Conservation (phyloP, 2,113 vertebrate genomes). For the Bolborhynchus lineola region DNA sequence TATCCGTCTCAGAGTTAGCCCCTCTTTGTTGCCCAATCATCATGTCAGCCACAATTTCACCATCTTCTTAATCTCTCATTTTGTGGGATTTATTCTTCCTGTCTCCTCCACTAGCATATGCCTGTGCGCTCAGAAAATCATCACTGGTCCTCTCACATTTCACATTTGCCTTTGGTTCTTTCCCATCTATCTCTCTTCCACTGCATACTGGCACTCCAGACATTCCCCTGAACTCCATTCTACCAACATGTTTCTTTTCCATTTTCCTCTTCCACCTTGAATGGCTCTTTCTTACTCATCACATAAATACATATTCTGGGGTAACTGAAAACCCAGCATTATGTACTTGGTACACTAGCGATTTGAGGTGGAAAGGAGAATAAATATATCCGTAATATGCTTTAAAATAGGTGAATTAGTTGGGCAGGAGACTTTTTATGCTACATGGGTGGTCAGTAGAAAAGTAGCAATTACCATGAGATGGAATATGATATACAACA, state of each 20-base stretch:
- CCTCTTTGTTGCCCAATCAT: not conserved
- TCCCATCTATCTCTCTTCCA: not conserved
- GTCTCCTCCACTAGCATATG: not conserved
- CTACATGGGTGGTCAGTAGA: constrained; percentile 36
- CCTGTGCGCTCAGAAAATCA: not conserved
- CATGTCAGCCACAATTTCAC: not conserved
- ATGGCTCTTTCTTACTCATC: not conserved
- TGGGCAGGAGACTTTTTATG: constrained; percentile 51
- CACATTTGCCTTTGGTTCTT: not conserved
- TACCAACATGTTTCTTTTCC: not conserved
- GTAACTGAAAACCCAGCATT: constrained; percentile 41
- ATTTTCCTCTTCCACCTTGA: constrained; percentile 9
- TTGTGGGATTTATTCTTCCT: not conserved
- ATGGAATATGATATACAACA: constrained; percentile 20
- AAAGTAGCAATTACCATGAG: constrained; percentile 56
- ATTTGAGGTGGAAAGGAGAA: constrained; percentile 26
- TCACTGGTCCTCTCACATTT: not conserved
- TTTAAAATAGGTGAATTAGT: constrained; percentile 60
- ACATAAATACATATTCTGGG: not conserved
- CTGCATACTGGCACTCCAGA: not conserved
- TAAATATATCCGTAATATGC: constrained; percentile 50
- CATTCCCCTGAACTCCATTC: not conserved
- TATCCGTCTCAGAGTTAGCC: not conserved
- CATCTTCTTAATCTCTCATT: not conserved
- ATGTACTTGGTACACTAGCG: constrained; percentile 26